phyloP scores from a whole-genome alignment of 2,888 invertebrate genomes.

The Piscicola geometra region DNA sequence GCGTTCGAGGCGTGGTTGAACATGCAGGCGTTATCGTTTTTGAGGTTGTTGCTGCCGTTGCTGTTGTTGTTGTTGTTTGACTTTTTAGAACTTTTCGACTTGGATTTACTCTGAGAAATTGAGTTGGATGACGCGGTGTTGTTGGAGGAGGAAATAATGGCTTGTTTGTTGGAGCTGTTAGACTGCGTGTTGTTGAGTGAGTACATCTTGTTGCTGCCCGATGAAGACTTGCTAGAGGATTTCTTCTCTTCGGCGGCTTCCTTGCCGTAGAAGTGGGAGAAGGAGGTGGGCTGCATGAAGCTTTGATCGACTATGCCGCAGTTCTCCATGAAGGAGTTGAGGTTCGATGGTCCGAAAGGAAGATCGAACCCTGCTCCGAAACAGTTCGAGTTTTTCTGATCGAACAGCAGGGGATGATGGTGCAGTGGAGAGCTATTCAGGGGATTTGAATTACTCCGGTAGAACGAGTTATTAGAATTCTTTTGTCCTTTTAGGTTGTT shows the following conservation, averaged over 20 bases:
- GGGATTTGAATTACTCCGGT: conserved; percentile 7
- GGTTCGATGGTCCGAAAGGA: conserved; percentile 19
- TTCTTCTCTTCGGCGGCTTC: conserved; percentile 7
- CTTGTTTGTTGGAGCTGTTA: conserved; percentile 15
- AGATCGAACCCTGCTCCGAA: conserved; percentile 23
- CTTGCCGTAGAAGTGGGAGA: conserved; percentile 4
- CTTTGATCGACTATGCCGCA: conserved; percentile 29
- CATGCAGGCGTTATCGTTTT: conserved; percentile 31
- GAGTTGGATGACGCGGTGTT: conserved; percentile 8
- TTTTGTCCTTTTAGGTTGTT: conserved; percentile 2
- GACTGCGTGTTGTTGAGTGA: neutral
- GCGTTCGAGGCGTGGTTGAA: conserved; percentile 17
- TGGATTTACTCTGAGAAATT: conserved; percentile 16
- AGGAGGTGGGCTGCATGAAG: conserved; percentile 12
- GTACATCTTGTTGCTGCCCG: conserved; percentile 15
- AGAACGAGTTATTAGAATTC: conserved; percentile 9
- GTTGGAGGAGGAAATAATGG: neutral
- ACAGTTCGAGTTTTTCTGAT: conserved; percentile 23
- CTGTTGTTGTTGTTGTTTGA: conserved; percentile 14
- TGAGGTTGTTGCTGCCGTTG: conserved; percentile 15
- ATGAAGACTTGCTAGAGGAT: neutral
- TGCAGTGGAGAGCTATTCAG: conserved; percentile 26
- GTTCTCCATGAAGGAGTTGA: conserved; percentile 23
- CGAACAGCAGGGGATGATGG: conserved; percentile 32
- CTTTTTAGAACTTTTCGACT: conserved; percentile 29